Conservation (phyloP, 2,797 vertebrate species). For the Pteropus rufus region DNA sequence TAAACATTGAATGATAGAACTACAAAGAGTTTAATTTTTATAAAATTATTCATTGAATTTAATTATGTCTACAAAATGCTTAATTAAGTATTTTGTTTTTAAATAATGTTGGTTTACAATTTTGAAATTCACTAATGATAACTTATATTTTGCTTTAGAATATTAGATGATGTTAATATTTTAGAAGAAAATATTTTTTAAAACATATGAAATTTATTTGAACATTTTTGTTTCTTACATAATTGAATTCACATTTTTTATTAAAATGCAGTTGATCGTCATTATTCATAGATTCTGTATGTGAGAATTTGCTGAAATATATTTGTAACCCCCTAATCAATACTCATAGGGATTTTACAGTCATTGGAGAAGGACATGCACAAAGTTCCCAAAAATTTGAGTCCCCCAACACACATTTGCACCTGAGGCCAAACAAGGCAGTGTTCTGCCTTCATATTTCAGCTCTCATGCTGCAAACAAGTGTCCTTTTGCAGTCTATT, state of each 20-base stretch:
- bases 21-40: neutral
- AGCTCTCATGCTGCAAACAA: neutral
- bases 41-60: neutral
- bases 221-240: neutral
- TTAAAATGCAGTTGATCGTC: neutral
- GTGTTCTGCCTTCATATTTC: neutral
- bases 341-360: neutral
- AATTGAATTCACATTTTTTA: neutral
- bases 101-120: neutral
- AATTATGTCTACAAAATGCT: neutral
- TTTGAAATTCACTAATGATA: neutral
- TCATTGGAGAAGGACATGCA: neutral
- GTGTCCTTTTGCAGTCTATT: neutral
- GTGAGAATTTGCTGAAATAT: neutral
- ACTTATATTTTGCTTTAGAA: neutral
- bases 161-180: neutral
- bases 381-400: neutral
- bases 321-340: neutral
- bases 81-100: neutral
- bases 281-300: neutral
- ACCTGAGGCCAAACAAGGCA: neutral
- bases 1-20: neutral
- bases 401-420: neutral
- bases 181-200: neutral
- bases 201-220: neutral